Percentiles rank a stretch among this genome's conserved stretches.
These are phyloP conservation scores for Bambusicola thoracicus DNA, from an alignment of 2,113 vertebrate species.

Conservation along the genomic window DNA sequence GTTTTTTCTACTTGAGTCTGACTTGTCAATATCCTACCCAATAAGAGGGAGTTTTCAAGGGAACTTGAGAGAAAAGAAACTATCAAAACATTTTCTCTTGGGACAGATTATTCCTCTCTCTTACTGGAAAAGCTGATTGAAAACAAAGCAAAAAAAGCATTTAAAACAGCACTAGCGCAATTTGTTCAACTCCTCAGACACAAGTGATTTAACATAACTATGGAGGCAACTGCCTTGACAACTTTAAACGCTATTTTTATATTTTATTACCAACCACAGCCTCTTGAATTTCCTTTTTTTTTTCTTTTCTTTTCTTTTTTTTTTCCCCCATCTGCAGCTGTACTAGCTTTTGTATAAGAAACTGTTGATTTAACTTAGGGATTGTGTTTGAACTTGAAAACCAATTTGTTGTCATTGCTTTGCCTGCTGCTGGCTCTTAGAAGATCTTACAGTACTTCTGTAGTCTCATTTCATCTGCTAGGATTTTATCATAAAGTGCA, in stretches of 20 bases:
- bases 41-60: background rate
- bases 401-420: background rate
- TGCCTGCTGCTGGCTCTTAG: background rate
- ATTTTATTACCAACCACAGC: background rate
- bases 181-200: background rate
- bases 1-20: background rate
- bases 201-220: background rate
- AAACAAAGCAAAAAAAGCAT: background rate
- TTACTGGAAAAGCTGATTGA: background rate
- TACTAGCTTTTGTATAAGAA: background rate
- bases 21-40: background rate
- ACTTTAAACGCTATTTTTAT: background rate
- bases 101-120: background rate
- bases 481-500: background rate
- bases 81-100: background rate
- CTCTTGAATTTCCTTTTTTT: background rate
- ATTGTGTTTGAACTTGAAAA: background rate
- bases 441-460: background rate
- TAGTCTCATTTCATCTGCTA: background rate
- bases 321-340: background rate
- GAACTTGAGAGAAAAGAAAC: background rate
- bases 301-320: background rate
- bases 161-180: background rate
- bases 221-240: background rate
- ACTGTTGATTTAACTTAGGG: background rate